These are phyloP conservation scores for Helicolenus hilgendorfi DNA, from an alignment of 2,797 vertebrate species.

Conservation along the genomic window DNA sequence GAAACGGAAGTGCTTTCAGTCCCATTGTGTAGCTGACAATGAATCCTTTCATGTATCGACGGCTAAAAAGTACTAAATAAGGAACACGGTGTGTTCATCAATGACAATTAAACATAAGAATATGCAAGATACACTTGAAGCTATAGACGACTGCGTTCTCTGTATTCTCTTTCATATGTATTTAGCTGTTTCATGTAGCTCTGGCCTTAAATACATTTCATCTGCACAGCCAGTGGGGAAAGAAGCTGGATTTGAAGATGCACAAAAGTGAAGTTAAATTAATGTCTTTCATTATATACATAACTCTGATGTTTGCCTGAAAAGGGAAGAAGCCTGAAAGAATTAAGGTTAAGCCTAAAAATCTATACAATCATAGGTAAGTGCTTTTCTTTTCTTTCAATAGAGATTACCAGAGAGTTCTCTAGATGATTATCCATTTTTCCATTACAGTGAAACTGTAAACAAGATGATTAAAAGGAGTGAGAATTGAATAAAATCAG, in stretches of 20 bases:
- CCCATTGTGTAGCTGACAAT: background rate
- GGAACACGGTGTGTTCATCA: background rate
- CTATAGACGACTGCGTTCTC: background rate
- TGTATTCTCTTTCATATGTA: background rate
- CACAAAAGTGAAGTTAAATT: slow-evolving; percentile 36
- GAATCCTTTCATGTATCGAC: background rate
- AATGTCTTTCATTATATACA: slow-evolving; percentile 47
- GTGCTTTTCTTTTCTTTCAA: slow-evolving; percentile 44
- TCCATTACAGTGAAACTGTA: slow-evolving; percentile 40
- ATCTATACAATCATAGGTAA: slow-evolving; percentile 60
- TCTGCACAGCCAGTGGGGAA: background rate
- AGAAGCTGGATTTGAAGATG: background rate
- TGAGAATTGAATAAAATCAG: slow-evolving; percentile 27
- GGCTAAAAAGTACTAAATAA: background rate
- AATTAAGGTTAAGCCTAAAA: slow-evolving; percentile 40
- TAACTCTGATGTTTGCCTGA: slow-evolving; percentile 38
- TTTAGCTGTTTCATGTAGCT: background rate
- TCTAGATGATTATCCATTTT: slow-evolving; percentile 53
- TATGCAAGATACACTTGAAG: background rate
- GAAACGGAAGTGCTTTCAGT: background rate
- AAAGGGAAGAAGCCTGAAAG: slow-evolving; percentile 42
- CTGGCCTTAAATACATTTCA: background rate
- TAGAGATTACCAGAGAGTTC: slow-evolving; percentile 38
- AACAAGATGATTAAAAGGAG: slow-evolving; percentile 56
- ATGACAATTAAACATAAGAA: background rate